Conservation (phyloP, 2,888 invertebrate species). For the Andricus quercusramuli region DNA sequence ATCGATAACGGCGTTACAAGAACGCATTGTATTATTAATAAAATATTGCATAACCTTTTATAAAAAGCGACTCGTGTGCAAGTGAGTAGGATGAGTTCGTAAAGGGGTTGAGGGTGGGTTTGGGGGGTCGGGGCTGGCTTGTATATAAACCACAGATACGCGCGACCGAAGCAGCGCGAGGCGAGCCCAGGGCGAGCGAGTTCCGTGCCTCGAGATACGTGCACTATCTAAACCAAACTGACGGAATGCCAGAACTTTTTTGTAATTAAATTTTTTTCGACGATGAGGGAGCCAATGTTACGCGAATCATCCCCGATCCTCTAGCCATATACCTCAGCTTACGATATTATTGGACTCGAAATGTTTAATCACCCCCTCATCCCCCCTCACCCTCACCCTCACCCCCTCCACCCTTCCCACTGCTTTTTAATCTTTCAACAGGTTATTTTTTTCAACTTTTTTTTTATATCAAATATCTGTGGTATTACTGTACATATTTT, state of each 20-base stretch:
- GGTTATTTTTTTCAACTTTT: neutral
- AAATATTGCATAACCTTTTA: constrained; percentile 74
- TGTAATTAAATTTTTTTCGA: constrained; percentile 78
- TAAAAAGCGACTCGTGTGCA: constrained; percentile 60
- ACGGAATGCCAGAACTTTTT: constrained; percentile 79
- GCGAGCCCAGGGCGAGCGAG: constrained; percentile 43
- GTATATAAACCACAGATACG: constrained; percentile 76
- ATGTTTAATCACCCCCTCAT: constrained; percentile 47
- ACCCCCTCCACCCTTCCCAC: constrained; percentile 13
- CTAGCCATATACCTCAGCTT: constrained; percentile 44
- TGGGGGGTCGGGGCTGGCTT: constrained; percentile 64
- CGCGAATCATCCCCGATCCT: constrained; percentile 58
- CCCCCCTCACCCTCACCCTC: constrained; percentile 7
- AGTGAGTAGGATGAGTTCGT: constrained; percentile 46
- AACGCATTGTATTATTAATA: constrained; percentile 73
- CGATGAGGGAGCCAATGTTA: constrained; percentile 56
- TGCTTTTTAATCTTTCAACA: neutral
- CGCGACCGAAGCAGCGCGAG: constrained; percentile 61
- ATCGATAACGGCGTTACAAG: constrained; percentile 55
- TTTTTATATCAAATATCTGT: constrained; percentile 4
- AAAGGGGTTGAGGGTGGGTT: constrained; percentile 53
- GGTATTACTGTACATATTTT: constrained; percentile 7
- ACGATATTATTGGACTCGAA: constrained; percentile 51
- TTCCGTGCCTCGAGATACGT: constrained; percentile 54
- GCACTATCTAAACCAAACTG: constrained; percentile 74